phyloP scores from a whole-genome alignment of 2,888 invertebrate species.

The Amblyjoppa proteus region DNA sequence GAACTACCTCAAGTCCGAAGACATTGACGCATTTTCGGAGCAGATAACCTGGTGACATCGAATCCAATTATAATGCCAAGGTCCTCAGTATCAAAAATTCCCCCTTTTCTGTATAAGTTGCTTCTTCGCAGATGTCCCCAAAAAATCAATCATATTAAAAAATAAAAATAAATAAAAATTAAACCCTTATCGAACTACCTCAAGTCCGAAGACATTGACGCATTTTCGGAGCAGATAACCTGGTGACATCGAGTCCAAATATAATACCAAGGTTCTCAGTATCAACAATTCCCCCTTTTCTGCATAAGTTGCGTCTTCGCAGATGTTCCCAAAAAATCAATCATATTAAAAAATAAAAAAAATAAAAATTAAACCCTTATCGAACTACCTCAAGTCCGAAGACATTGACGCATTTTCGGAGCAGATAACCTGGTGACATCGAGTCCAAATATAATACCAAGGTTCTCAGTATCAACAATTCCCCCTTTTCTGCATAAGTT shows the following conservation, averaged over 20 bases:
- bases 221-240: neutral
- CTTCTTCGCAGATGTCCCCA: slow-evolving; percentile 23
- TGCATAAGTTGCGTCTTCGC: slow-evolving; percentile 17
- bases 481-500: too few relatives aligned
- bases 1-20: neutral
- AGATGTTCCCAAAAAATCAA: slow-evolving; percentile 18
- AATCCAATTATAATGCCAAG: too few relatives aligned
- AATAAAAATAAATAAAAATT: too few relatives aligned
- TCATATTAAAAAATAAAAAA: slow-evolving; percentile 13
- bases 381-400: neutral
- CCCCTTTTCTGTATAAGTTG: neutral
- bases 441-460: too few relatives aligned
- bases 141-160: slow-evolving; percentile 9
- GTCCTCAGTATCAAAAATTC: too few relatives aligned
- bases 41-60: neutral
- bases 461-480: too few relatives aligned
- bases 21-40: neutral
- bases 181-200: neutral
- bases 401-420: neutral
- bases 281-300: too few relatives aligned
- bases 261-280: too few relatives aligned
- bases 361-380: neutral
- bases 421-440: too few relatives aligned
- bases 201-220: neutral
- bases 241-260: too few relatives aligned